Evolutionary conservation across 1,140 invertebrate genomes (phyloP).

Genomic region (Macrostomum lignano): DNA sequence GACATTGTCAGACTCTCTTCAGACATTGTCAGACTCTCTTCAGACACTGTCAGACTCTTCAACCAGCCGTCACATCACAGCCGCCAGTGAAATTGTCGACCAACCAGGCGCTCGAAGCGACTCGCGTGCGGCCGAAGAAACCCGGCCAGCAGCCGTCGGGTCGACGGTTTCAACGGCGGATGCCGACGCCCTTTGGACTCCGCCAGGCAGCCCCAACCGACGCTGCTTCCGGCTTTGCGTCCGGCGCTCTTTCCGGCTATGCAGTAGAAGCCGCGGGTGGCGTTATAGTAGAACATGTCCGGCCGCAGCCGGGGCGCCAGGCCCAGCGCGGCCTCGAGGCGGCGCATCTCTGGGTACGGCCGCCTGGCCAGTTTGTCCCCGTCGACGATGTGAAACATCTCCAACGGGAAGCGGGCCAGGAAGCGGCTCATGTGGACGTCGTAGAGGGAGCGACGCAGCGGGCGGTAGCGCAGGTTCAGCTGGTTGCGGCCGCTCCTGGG

Average conservation of each 20-base stretch:
- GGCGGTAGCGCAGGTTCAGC: slow-evolving; percentile 20
- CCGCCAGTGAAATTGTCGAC: too few relatives aligned
- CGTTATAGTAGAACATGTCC: slow-evolving; percentile 16
- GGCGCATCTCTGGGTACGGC: slow-evolving; percentile 51
- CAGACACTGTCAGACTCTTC: too few relatives aligned
- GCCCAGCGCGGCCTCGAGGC: slow-evolving; percentile 59
- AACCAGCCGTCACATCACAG: too few relatives aligned
- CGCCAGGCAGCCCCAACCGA: slow-evolving; percentile 55
- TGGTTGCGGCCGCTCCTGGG: slow-evolving; percentile 10
- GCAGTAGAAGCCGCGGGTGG: slow-evolving; percentile 26
- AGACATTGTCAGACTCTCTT: too few relatives aligned
- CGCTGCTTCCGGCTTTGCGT: slow-evolving; percentile 35
- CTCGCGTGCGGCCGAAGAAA: too few relatives aligned
- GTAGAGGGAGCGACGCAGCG: slow-evolving; percentile 54
- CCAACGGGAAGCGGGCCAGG: slow-evolving; percentile 47
- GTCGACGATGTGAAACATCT: slow-evolving; percentile 52
- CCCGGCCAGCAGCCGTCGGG: too few relatives aligned
- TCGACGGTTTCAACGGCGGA: slow-evolving; percentile 52
- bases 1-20: too few relatives aligned
- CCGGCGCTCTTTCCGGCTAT: slow-evolving; percentile 12
- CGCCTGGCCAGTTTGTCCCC: slow-evolving; percentile 53
- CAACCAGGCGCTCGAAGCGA: too few relatives aligned
- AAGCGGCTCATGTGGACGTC: slow-evolving; percentile 46
- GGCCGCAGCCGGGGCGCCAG: slow-evolving; percentile 34
- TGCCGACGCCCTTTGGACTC: slow-evolving; percentile 74